Base-by-base conservation (phyloP, 2,888 invertebrate species). In the Melinopterus prodromus region DNA sequence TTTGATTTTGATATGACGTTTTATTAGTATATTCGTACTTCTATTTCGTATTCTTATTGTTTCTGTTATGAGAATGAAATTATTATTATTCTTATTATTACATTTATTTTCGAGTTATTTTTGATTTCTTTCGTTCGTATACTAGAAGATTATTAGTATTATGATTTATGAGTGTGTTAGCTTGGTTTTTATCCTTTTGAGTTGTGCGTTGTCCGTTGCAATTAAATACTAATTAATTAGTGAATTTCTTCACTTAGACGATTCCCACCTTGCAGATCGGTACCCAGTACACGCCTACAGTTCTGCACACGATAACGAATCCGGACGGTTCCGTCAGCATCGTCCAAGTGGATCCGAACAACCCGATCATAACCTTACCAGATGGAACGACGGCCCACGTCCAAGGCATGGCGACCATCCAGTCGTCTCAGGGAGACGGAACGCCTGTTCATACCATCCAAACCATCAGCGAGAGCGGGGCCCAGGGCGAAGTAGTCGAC, bases 351-450 rank as follows among this genome's bases (percentile, higher is more conserved):
- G 97, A 98, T 91, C 97, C 97, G 78, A 96, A 94, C 89, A 97
- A 96, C 91, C 96, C 97, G 83, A 97, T 98, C 86, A 98, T 98
- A 86, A 98, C 98, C 74, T 92, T 98, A 88, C 97, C 98, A 0
- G 98, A 98, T 90, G 98, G 98, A 81, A 98, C 98, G 84, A 98
- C 98, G 78, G 98, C 98, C 78, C 98, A 98, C 90, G 97, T 98
- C 81, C 94, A 95, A 90, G 95, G 95, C 80, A 93, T 95, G 86
- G 93, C 94, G 78, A 93, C 93, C 93, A 91, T 94, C 85, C 94
- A 94, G 90, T 92, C 92, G 76, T 84, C 88, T 84, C 92, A 93
- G 86, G 93, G 93, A 79, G 93, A 93, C 82, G 89, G 89, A 37
- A 92, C 84, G 89, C 91, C 91, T 74, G 91, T 91, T 37, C 92